These are phyloP conservation scores for Elymnias hypermnestra DNA, from an alignment of 1,140 invertebrate species.

Conservation along the genomic window DNA sequence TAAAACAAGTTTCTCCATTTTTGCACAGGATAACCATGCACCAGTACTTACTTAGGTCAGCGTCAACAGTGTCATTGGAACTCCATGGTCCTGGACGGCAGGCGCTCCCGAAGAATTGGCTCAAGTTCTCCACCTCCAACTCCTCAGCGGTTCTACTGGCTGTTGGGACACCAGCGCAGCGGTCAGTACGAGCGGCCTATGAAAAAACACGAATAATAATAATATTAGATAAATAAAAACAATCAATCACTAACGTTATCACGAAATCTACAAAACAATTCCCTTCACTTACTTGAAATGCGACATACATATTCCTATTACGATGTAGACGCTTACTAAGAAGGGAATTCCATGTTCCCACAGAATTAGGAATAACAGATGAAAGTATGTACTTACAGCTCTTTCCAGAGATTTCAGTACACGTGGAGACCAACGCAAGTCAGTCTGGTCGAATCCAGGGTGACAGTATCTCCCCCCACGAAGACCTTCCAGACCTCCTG, in stretches of 20 bases:
- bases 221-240: no score
- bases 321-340: no score
- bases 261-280: no score
- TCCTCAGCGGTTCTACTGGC: conserved; percentile 66
- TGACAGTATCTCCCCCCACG: conserved; percentile 78
- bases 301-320: no score
- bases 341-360: no score
- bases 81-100: conserved; percentile 83
- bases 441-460: conserved; percentile 77
- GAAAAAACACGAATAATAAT: neutral
- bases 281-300: no score
- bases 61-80: conserved; percentile 69
- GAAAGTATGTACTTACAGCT: conserved; percentile 56
- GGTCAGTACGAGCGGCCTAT: conserved; percentile 48
- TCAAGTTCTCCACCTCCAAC: conserved; percentile 75
- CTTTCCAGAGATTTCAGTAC: conserved; percentile 78
- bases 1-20: no score
- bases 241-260: no score
- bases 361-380: no score
- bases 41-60: conserved; percentile 79
- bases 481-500: conserved; percentile 59
- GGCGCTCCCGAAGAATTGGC: conserved; percentile 77
- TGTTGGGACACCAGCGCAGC: conserved; percentile 34
- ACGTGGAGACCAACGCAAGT: conserved; percentile 76
- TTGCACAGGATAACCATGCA: no score